Evolutionary conservation across 2,113 vertebrate genomes (phyloP).

Genomic region (Martes martes): DNA sequence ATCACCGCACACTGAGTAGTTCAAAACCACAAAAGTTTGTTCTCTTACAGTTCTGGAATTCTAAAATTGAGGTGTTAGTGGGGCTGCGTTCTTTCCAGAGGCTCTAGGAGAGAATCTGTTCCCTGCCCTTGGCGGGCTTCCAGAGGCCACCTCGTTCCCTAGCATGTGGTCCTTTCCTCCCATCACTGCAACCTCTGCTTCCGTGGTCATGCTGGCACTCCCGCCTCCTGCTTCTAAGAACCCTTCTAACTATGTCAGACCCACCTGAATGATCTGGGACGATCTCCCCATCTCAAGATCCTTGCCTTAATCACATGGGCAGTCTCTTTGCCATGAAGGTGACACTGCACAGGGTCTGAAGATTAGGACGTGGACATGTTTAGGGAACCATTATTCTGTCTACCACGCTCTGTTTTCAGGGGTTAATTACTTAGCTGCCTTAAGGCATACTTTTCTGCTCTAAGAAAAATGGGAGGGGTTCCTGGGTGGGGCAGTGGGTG

Average conservation of each 20-base stretch:
- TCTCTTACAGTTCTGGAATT: neutral
- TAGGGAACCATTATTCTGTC: neutral
- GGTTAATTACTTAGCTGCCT: neutral
- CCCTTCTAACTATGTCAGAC: neutral
- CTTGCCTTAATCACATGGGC: neutral
- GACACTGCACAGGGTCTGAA: neutral
- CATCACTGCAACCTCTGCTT: neutral
- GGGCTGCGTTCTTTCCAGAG: neutral
- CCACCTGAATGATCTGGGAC: neutral
- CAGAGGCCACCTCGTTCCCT: neutral
- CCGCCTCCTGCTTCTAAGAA: neutral
- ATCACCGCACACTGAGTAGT: neutral
- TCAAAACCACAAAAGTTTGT: neutral
- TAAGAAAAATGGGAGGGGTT: too few species aligned
- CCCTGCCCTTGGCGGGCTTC: neutral
- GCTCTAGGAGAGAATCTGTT: neutral
- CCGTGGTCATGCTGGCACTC: neutral
- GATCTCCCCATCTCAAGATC: neutral
- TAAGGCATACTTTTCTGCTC: neutral
- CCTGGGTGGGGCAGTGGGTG: neutral
- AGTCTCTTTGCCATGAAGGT: neutral
- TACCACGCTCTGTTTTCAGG: neutral
- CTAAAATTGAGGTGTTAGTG: neutral
- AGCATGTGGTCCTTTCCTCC: neutral
- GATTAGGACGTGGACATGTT: neutral